phyloP scores from a whole-genome alignment of 2,888 invertebrate species.

The Julus scanicus region DNA sequence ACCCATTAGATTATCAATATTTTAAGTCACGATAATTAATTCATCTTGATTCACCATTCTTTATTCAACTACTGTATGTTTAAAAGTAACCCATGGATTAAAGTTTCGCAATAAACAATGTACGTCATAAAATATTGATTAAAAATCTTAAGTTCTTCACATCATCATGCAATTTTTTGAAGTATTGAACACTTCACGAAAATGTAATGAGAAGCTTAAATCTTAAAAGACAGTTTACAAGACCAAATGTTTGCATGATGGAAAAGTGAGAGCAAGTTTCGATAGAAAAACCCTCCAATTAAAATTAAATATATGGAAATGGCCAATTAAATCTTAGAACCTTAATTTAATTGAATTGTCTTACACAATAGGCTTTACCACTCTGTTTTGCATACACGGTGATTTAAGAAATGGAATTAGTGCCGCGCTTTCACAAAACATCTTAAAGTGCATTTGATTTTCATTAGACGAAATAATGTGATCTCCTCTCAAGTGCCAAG shows the following conservation, averaged over 20 bases:
- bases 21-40: neutral
- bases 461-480: neutral
- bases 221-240: too few species aligned
- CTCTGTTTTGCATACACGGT: neutral
- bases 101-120: too few species aligned
- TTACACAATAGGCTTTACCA: neutral
- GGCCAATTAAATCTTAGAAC: conserved; percentile 34
- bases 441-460: neutral
- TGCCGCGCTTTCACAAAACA: neutral
- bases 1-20: neutral
- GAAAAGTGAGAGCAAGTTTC: neutral
- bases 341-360: conserved; percentile 45
- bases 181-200: too few species aligned
- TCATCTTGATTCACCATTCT: too few species aligned
- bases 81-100: too few species aligned
- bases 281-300: neutral
- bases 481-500: conserved; percentile 13
- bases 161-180: too few species aligned
- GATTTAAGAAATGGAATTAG: conserved; percentile 1
- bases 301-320: neutral
- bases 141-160: too few species aligned
- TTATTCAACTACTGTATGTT: too few species aligned
- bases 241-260: neutral
- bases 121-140: too few species aligned
- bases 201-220: too few species aligned